Base-by-base conservation (phyloP, 2,888 invertebrate species). In the Plebejus argus region DNA sequence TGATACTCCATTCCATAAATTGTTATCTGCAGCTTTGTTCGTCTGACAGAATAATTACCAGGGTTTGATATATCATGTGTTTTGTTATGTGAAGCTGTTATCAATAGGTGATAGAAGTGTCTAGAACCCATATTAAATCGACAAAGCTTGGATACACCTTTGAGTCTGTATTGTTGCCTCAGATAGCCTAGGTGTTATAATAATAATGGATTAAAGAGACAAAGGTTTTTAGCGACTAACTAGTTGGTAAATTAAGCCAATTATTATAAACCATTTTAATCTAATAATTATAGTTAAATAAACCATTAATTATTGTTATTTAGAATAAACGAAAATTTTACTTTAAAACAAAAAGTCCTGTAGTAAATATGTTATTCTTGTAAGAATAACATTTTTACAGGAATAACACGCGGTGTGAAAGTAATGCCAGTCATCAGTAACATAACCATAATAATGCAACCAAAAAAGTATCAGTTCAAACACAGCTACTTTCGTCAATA, bases 21-120 rank as follows among this genome's bases (percentile, higher is more conserved):
- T 77, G 72, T 28, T 23, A 45, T 71, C 74, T 3, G 61, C 61
- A 71, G 72, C 77, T 61, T 77, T 77, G 77, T 77, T 77, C n/a
- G 39, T 45, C 35, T 72, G 77, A 77, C 77, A 74, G 77, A 61
- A 72, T 70, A 72, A 77, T 77, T 77, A 77, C 83, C 80, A 79
- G 77, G 79, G 80, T 79, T 77, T 85, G 84, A 85, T 85, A 84
- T 82, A 84, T 84, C 53, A 18, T 18, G 18, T 53, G 53, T 53
- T 53, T 1, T 53, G 5, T 6, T n/a, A n/a, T n/a, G n/a, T n/a
- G n/a, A n/a, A n/a, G n/a, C n/a, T 1, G 79, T 74, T 76, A 45
- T 76, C 23, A 70, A 35, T 70, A 49, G n/a, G 49, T 8, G 23
- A 66, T 70, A 15, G 15, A 66, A 70, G 4, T n/a, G 10, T 10